These are phyloP conservation scores for Ericerus pela DNA, from an alignment of 1,140 invertebrate genomes.

Conservation along the genomic window DNA sequence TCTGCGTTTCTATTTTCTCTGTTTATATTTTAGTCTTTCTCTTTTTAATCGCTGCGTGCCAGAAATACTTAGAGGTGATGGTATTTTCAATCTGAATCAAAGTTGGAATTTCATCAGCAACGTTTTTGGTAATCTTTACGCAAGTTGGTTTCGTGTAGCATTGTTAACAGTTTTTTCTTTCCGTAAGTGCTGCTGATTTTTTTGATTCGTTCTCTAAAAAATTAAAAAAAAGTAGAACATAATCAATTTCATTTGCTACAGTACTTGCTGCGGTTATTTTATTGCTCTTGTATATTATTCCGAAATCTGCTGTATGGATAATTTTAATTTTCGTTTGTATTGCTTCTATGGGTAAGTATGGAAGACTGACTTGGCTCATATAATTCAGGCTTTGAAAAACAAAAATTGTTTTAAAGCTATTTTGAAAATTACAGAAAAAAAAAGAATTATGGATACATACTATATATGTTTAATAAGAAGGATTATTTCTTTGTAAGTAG, in stretches of 20 bases:
- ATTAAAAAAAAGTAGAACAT: no score
- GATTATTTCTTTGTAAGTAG: no score
- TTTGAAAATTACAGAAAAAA: no score
- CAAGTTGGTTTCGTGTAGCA: slow-evolving; percentile 69
- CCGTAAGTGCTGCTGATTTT: slow-evolving; percentile 39
- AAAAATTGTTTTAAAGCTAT: no score
- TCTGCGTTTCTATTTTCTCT: not conserved
- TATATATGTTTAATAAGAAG: no score
- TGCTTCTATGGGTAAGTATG: slow-evolving; percentile 43
- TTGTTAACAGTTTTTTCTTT: slow-evolving; percentile 65
- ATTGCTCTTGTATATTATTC: no score
- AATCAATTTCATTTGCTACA: no score
- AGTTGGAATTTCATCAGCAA: slow-evolving; percentile 76
- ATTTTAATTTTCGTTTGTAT: not conserved
- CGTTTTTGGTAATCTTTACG: slow-evolving; percentile 71
- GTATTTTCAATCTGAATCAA: slow-evolving; percentile 67
- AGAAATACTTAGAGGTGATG: slow-evolving; percentile 42
- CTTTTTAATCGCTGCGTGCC: slow-evolving; percentile 79
- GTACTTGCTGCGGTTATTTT: no score
- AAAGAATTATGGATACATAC: no score
- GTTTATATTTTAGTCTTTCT: no score
- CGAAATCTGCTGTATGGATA: not conserved
- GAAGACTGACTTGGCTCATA: no score
- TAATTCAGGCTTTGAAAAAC: no score
- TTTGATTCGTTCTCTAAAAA: slow-evolving; percentile 69